A percentile compares a stretch with the other conserved stretches of the same genome.
Evolutionary conservation across 2,113 vertebrate species (phyloP).

Genomic region (Stegostoma tigrinum): DNA sequence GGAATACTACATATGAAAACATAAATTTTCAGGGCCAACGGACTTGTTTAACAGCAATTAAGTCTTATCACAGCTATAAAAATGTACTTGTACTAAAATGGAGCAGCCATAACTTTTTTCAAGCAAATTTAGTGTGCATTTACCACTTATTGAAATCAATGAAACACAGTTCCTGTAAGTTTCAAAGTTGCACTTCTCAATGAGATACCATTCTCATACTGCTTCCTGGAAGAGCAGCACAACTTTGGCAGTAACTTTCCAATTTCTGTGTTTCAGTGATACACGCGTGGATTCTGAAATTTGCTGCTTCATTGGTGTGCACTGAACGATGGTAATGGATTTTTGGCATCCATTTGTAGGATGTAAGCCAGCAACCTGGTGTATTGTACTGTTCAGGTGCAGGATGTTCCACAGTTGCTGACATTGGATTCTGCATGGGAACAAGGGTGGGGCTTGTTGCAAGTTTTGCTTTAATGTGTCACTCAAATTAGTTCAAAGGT

Average conservation of each 20-base stretch:
- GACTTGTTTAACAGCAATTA: neutral
- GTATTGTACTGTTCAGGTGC: too few species aligned
- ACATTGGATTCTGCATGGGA: too few species aligned
- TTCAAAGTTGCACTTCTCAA: neutral
- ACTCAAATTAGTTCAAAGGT: too few species aligned
- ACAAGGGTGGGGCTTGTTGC: too few species aligned
- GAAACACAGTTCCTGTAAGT: neutral
- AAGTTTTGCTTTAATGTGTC: too few species aligned
- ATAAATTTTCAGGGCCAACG: neutral
- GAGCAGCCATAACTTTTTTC: neutral
- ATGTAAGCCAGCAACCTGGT: too few species aligned
- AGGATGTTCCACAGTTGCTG: too few species aligned
- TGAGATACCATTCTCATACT: neutral
- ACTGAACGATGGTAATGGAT: neutral
- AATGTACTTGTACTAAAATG: neutral
- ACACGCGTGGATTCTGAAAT: neutral
- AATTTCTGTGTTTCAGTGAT: neutral
- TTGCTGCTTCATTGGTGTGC: neutral
- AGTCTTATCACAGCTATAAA: neutral
- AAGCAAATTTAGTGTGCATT: neutral
- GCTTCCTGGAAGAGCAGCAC: neutral
- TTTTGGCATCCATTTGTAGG: too few species aligned
- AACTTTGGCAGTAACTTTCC: too few species aligned
- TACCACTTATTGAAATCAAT: neutral
- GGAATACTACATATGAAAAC: neutral